phyloP scores from a whole-genome alignment of 2,113 vertebrate species.

The Rhabdornis inornatus region DNA sequence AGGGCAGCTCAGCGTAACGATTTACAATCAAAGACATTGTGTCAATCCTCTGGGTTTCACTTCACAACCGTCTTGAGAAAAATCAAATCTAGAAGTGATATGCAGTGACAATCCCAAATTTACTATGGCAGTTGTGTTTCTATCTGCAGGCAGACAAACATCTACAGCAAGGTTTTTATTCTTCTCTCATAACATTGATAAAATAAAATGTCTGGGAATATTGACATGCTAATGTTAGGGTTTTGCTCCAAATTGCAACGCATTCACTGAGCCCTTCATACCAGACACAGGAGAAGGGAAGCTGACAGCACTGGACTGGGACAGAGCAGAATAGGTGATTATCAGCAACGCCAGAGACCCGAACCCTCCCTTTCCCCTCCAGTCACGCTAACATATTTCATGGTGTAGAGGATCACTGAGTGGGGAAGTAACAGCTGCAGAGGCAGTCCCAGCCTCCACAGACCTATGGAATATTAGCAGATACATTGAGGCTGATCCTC shows the following conservation, averaged over 20 bases:
- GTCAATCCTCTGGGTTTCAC: neutral
- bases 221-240: neutral
- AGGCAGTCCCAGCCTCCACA: neutral
- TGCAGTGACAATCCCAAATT: neutral
- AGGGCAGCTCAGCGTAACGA: neutral
- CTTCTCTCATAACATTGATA: neutral
- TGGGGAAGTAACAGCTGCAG: neutral
- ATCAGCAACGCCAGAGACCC: accelerated
- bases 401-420: neutral
- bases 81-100: neutral
- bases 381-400: neutral
- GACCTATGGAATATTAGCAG: neutral
- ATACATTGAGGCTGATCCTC: neutral
- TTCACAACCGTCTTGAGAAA: slow-evolving; percentile 18
- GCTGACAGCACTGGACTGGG: neutral
- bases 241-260: neutral
- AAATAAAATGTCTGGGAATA: neutral
- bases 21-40: neutral
- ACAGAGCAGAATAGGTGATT: neutral
- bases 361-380: neutral
- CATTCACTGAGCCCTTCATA: neutral
- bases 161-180: neutral
- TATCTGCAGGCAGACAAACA: neutral
- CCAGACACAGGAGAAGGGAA: accelerated
- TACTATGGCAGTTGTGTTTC: neutral